phyloP scores from a whole-genome alignment of 2,113 vertebrate species.

The Puntigrus tetrazona region DNA sequence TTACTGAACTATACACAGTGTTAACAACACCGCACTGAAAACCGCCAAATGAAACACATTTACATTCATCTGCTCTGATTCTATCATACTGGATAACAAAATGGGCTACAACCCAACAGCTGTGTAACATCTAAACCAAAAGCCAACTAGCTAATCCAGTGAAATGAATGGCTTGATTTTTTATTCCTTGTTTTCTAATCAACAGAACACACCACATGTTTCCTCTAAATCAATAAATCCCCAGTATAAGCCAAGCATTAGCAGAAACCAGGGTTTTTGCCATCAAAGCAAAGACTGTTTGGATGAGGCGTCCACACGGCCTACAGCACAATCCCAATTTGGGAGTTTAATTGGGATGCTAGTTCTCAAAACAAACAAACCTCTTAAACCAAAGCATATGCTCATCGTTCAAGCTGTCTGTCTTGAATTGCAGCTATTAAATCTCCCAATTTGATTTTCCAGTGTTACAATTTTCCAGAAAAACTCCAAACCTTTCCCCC shows the following conservation, averaged over 20 bases:
- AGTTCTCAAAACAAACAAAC: neutral
- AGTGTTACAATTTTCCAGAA: constrained; percentile 52
- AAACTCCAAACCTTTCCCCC: neutral
- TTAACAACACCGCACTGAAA: neutral
- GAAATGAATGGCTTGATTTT: neutral
- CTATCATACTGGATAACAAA: neutral
- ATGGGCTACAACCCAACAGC: neutral
- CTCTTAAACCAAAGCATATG: neutral
- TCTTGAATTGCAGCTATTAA: neutral
- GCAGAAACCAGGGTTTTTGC: neutral
- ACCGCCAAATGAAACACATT: neutral
- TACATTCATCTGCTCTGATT: neutral
- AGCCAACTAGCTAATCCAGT: neutral
- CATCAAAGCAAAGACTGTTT: constrained; percentile 3
- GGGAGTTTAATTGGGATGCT: neutral
- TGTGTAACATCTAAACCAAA: neutral
- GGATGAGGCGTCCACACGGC: neutral
- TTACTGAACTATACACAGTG: too few species aligned
- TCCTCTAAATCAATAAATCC: neutral
- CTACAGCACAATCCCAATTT: neutral
- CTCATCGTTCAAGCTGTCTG: neutral
- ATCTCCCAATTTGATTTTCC: constrained; percentile 47
- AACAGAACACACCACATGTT: neutral
- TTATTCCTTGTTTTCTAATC: neutral
- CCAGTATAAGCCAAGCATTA: neutral